Evolutionary conservation across 2,113 vertebrate genomes (phyloP).

Genomic region (Zosterops hypoxanthus): DNA sequence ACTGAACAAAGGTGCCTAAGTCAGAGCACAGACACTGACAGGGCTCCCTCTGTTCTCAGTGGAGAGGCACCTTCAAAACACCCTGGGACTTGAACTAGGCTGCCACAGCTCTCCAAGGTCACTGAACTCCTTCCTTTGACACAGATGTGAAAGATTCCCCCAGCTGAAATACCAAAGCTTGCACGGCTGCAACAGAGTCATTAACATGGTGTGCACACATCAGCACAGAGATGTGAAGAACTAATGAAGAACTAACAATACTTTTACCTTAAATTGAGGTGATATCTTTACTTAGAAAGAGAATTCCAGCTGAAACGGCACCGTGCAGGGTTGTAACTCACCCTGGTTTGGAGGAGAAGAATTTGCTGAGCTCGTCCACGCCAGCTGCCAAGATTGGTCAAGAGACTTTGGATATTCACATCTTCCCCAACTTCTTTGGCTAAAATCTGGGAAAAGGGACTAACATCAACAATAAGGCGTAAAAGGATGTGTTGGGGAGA

Average conservation of each 20-base stretch:
- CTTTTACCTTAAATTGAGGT: not conserved
- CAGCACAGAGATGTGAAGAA: not conserved
- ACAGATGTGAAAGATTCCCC: not conserved
- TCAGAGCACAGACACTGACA: not conserved
- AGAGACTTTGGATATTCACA: conserved; percentile 82
- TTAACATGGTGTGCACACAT: not conserved
- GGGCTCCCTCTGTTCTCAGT: not conserved
- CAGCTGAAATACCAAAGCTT: not conserved
- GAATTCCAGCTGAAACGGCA: not conserved
- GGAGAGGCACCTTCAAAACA: not conserved
- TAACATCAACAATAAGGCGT: not conserved
- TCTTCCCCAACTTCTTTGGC: conserved; percentile 89
- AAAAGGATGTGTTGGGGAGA: not conserved
- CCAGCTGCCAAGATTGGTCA: conserved; percentile 81
- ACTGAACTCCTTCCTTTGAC: not conserved
- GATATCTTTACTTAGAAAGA: not conserved
- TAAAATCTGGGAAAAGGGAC: conserved; percentile 77
- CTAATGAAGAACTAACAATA: not conserved
- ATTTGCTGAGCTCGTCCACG: conserved; percentile 94
- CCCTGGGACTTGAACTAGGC: not conserved
- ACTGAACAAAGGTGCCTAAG: conserved; percentile 10
- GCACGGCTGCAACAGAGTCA: not conserved
- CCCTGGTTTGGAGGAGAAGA: conserved; percentile 86
- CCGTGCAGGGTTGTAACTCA: conserved; percentile 39
- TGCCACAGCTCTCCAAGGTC: not conserved